Base-by-base conservation (phyloP, 2,888 invertebrate species). In the Aphrophora alni region DNA sequence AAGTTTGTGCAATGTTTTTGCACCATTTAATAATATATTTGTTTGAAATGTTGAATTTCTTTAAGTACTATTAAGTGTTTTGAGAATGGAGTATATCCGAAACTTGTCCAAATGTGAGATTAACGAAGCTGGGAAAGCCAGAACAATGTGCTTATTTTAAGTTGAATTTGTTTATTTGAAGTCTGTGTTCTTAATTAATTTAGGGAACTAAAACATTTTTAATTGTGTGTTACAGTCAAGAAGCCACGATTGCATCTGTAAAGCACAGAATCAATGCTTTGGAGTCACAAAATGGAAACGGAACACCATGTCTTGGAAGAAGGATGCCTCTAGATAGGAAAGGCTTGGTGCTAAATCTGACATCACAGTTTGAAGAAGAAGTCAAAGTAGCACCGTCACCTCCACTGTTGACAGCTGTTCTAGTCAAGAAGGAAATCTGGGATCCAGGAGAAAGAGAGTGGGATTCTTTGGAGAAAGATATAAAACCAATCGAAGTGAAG, bases 221-320 rank as follows among this genome's bases (percentile, higher is more conserved):
- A 44, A n/a, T 59, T 21, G n/a, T 70, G 7, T 70, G 44, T 83
- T 80, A 21, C 76, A 84, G 91, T 92, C 83, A 90, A 90, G 78
- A 85, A 85, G 14, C 86, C 84, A 86, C 88, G 82, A 69, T 87
- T 84, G 84, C 84, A 26, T 82, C 84, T 38, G 88, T 87, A 83
- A 93, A 93, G 85, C 93, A 93, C 85, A 91, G 94, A 85, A 93
- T 95, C 68, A 92, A 91, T 87, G 94, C 94, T 87, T 90, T 95
- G 84, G 95, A 95, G 88, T 82, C 83, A 44, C 83, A 86, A 83
- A 81, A 80, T 38, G 75, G 80, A 28, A 69, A 38, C n/a, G 71
- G 70, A 10, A 81, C 81, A 8, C 78, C 78, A 27, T 70, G 33
- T 27, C 72, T 75, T 44, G 77, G 77, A 7, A 59, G 81, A 24